Base-by-base conservation (phyloP, 2,888 invertebrate genomes). In the Clusia tigrina region DNA sequence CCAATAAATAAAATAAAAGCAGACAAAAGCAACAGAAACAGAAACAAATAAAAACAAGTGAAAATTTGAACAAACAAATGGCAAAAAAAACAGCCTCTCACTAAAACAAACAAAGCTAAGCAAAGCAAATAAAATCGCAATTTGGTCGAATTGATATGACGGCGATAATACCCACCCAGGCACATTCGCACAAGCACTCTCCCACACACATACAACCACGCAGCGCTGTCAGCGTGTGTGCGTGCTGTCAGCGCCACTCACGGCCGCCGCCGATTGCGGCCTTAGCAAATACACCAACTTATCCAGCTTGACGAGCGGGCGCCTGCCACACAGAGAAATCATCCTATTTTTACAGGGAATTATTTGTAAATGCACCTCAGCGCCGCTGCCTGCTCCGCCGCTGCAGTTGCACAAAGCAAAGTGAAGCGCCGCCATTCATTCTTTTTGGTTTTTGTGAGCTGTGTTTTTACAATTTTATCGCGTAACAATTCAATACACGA, bases 101-200 rank as follows among this genome's bases (percentile, higher is more conserved):
- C 20, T 6, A 20, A 9, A 2, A 22, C 20, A 48, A 48, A 48
- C 18, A 48, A 18, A 48, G 48, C 48, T 6, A 48, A 48, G 22
- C 48, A 48, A 20, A 48, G 48, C 48, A 48, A 48, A 48, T 48
- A 48, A 48, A 48, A 20, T 48, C 22, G 48, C 48, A 48, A 48
- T 48, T 48, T 48, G 48, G 20, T 22, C 48, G 48, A 48, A 48
- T 48, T 20, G 48, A 48, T 48, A 6, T 22, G 42, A 42, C 10
- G 42, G 42, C 42, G 42, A 18, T 48, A 18, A 48, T 22, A 9
- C 48, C 48, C 32, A 32, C 32, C 12, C 32, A 32, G 6, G 22
- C 48, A 20, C 48, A 20, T 18, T 48, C 22, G 22, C 48, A 48
- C 22, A 48, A 9, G 32, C 6, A 32, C 12, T 32, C 6, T 32